Percentiles rank a stretch among this genome's conserved stretches.
Evolutionary conservation across 2,113 vertebrate genomes (phyloP).

Genomic region (Camelus bactrianus): DNA sequence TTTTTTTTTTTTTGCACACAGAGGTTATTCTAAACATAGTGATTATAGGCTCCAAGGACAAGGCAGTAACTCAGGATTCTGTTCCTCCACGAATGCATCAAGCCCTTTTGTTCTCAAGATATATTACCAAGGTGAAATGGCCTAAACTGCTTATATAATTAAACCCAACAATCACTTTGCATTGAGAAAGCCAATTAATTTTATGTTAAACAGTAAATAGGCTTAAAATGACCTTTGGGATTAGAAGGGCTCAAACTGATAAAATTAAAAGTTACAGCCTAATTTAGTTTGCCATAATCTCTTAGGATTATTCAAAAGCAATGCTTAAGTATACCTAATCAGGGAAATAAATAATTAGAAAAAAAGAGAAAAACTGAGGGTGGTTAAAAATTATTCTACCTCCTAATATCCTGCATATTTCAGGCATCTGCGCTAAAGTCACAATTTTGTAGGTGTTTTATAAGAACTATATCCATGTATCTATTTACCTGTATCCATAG

Average conservation of each 20-base stretch:
- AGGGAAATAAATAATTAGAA: neutral
- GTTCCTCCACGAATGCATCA: neutral
- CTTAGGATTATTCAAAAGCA: neutral
- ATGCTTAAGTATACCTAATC: neutral
- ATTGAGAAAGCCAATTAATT: slow-evolving; percentile 66
- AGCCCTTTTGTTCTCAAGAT: slow-evolving; percentile 41
- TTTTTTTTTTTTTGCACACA: neutral
- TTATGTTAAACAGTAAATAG: slow-evolving; percentile 69
- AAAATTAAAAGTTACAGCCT: slow-evolving; percentile 43
- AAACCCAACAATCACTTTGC: slow-evolving; percentile 73
- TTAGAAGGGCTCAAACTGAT: slow-evolving; percentile 46
- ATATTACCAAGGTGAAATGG: slow-evolving; percentile 57
- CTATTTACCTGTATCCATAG: neutral
- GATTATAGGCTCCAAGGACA: neutral
- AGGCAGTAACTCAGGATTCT: neutral
- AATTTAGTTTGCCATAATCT: slow-evolving; percentile 50
- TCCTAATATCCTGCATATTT: neutral
- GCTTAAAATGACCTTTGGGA: slow-evolving; percentile 74
- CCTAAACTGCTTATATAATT: slow-evolving; percentile 70
- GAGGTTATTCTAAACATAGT: neutral
- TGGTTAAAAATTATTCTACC: neutral
- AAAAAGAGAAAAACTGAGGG: neutral
- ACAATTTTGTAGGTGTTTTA: neutral
- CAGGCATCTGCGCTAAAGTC: neutral
- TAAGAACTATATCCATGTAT: neutral